Percentiles rank a stretch among this genome's conserved stretches.
Evolutionary conservation across 2,888 invertebrate genomes (phyloP).

Genomic region (Punctoribates punctum): DNA sequence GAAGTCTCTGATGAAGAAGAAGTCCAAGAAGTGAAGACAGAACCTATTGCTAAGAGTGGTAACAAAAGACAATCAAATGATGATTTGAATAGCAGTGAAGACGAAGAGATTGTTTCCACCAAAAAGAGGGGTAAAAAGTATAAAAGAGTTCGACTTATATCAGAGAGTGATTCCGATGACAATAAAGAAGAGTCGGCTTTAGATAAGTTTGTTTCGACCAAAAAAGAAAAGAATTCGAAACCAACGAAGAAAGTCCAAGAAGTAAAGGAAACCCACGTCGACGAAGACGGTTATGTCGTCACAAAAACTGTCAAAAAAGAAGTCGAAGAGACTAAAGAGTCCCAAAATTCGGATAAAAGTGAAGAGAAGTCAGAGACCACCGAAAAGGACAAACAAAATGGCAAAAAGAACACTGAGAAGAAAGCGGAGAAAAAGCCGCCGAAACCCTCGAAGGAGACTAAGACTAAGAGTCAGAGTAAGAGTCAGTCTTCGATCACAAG

Average conservation of each 20-base stretch:
- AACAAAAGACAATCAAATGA: conserved; percentile 16
- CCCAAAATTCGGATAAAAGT: too few species aligned
- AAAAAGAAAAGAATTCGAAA: neutral
- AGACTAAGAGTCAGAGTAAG: too few species aligned
- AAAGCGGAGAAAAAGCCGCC: neutral
- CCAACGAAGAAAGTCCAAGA: neutral
- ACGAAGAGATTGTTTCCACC: neutral
- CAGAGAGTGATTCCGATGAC: conserved; percentile 25
- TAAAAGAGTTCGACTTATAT: conserved; percentile 15
- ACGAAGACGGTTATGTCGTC: conserved; percentile 54
- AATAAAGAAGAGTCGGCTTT: conserved; percentile 2
- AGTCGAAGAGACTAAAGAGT: conserved; percentile 28
- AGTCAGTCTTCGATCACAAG: conserved; percentile 13
- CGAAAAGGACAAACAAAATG: too few species aligned
- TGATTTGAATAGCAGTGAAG: neutral
- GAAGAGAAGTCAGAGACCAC: neutral
- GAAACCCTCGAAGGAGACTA: neutral
- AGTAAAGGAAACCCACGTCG: conserved; percentile 51
- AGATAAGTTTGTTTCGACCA: conserved; percentile 15
- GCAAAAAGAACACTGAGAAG: neutral
- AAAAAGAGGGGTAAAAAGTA: neutral
- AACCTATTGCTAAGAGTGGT: neutral
- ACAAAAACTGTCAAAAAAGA: conserved; percentile 44
- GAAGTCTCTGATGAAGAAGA: neutral
- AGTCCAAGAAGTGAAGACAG: neutral